A percentile compares a stretch with the other conserved stretches of the same genome.
These are phyloP conservation scores for Baryphthengus martii DNA, from an alignment of 2,113 vertebrate genomes.

Conservation along the genomic window DNA sequence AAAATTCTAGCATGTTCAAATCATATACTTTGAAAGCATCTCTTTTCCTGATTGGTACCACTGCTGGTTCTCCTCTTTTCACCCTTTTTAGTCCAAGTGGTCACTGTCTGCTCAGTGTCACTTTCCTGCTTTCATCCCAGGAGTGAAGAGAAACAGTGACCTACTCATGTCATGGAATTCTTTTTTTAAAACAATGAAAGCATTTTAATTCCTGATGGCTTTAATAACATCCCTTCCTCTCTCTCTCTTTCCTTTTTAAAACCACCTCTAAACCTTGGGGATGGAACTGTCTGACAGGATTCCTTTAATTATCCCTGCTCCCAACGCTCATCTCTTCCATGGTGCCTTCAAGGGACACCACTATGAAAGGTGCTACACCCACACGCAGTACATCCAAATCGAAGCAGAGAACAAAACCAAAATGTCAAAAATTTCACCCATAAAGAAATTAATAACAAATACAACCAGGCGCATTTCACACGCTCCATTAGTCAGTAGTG, in stretches of 20 bases:
- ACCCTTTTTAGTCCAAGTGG: background rate
- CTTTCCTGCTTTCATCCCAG: background rate
- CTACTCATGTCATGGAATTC: background rate
- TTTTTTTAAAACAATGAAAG: background rate
- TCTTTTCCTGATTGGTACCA: background rate
- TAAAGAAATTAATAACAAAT: conserved; percentile 42
- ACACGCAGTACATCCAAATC: background rate
- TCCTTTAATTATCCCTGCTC: conserved; percentile 12
- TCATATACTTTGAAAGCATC: background rate
- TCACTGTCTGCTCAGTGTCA: background rate
- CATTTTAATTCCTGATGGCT: background rate
- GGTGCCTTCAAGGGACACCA: conserved; percentile 10
- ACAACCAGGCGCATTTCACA: background rate
- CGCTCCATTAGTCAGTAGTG: conserved; percentile 16
- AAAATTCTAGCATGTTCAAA: background rate
- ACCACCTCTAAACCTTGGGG: background rate
- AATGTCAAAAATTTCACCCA: background rate
- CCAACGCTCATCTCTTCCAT: background rate
- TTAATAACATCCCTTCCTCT: background rate
- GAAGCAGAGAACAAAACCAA: background rate
- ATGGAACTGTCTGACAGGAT: conserved; percentile 30
- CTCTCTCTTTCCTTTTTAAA: background rate
- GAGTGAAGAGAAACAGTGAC: background rate
- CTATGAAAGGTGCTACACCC: background rate
- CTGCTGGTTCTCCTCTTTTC: background rate